Evolutionary conservation across 2,113 vertebrate genomes (phyloP), one percentile per base, ranked within the genome.

Genomic region (Chlorocebus sabaeus): DNA sequence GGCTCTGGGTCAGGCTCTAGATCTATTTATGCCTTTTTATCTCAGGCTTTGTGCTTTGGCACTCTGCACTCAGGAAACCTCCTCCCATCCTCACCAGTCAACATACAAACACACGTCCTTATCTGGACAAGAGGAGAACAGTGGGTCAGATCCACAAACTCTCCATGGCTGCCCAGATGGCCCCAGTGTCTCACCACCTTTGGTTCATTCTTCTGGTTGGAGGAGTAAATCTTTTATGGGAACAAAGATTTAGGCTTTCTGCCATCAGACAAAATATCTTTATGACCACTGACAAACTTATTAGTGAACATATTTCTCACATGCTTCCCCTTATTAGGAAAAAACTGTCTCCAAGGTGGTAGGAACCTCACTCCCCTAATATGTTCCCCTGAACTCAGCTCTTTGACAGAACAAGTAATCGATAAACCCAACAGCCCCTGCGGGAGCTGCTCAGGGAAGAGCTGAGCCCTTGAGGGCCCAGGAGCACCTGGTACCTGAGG

Each of bases 11-110:
- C 97, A 97, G 93, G 76, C 68, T 79, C 90, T 17, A 7, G 25
- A 67, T 96, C 97, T 98, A 98, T 98, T 98, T 98, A 96, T 90
- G 81, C 82, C 94, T 93, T 86, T 97, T 97, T 97, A 97, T 97
- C 95, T 98, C 97, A 97, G 87, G 85, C 76, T 80, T 96, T 97
- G 84, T 2, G 22, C 90, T 85, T 61, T 92, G 95, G 95, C 93
- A 78, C 92, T 81, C 52, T 80, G 73, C 68, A 73, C 90, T 73
- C 50, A 55, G 88, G 90, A 96, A 96, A 95, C 95, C 90, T 94
- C 70, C 70, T 50, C 59, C 55, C 14, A 57, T 85, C 38, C 67
- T 84, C 20, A 16, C 48, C 91, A 35, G 92, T 88, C 93, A 82
- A 64, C 70, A 61, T 20, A 55, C 84, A 82, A 75, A 82, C 83